phyloP scores from a whole-genome alignment of 2,888 invertebrate species.

The Gasteruption jaculator region DNA sequence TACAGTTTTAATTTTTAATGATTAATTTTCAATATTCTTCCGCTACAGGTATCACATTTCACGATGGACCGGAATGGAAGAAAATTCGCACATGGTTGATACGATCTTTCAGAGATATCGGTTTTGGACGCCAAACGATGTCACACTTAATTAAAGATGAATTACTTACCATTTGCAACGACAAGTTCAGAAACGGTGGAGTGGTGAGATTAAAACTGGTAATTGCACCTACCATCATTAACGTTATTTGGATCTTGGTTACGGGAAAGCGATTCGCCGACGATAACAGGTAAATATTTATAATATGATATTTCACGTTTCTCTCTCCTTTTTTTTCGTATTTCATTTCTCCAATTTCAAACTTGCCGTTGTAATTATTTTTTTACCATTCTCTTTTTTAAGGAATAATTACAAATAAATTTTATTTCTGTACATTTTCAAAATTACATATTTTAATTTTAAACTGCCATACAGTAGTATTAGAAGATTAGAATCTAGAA shows the following conservation, averaged over 20 bases:
- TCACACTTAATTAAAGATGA: slow-evolving; percentile 57
- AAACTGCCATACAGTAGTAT: too few relatives aligned
- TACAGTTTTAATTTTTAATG: slow-evolving; percentile 1
- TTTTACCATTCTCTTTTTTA: too few relatives aligned
- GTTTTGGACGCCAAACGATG: slow-evolving; percentile 58
- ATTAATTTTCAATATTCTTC: neutral
- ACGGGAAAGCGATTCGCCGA: slow-evolving; percentile 49
- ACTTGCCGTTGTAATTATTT: too few relatives aligned
- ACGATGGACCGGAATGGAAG: slow-evolving; percentile 58
- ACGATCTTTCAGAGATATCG: slow-evolving; percentile 55
- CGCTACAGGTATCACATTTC: slow-evolving; percentile 59
- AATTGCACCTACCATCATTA: slow-evolving; percentile 59
- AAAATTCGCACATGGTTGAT: slow-evolving; percentile 58
- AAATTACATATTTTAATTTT: too few relatives aligned
- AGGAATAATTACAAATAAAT: too few relatives aligned
- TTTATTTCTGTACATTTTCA: too few relatives aligned
- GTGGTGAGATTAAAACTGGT: slow-evolving; percentile 37
- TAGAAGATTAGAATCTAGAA: too few relatives aligned
- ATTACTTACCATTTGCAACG: slow-evolving; percentile 49
- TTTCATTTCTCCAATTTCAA: too few relatives aligned
- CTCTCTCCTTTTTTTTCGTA: too few relatives aligned
- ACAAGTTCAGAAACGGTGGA: slow-evolving; percentile 36
- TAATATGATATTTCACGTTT: too few relatives aligned
- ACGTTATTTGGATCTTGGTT: slow-evolving; percentile 63
- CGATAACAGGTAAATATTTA: too few relatives aligned